phyloP scores from a whole-genome alignment of 2,113 vertebrate species.

The Synchiropus splendidus region DNA sequence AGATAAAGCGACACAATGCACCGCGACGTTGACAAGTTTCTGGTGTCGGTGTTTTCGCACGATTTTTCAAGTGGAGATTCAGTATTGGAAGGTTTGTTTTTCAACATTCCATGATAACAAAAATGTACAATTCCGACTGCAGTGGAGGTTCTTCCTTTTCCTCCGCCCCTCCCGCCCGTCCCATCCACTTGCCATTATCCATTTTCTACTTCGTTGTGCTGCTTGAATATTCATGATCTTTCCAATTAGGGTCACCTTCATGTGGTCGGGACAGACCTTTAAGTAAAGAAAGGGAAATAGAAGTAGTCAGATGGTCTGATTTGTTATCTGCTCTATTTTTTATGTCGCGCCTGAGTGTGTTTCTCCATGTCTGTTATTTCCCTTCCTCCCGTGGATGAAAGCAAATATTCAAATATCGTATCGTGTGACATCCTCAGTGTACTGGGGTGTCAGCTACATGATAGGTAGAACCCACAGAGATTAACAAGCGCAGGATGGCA shows the following conservation, averaged over 20 bases:
- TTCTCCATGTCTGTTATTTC: conserved; percentile 36
- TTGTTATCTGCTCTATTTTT: conserved; percentile 17
- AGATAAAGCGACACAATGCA: conserved; percentile 46
- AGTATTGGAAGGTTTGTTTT: too few relatives aligned
- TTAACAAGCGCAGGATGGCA: too few relatives aligned
- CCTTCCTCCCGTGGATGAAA: too few relatives aligned
- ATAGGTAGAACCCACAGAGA: too few relatives aligned
- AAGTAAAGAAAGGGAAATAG: conserved; percentile 21
- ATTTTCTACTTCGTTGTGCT: too few relatives aligned
- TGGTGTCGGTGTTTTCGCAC: conserved; percentile 1
- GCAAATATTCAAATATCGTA: too few relatives aligned
- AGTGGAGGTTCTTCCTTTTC: neutral
- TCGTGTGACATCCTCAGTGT: too few relatives aligned
- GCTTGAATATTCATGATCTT: conserved; percentile 59
- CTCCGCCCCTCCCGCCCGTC: too few relatives aligned
- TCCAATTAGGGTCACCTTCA: conserved; percentile 55
- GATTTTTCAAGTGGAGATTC: neutral
- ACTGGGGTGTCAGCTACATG: too few relatives aligned
- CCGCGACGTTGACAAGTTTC: conserved; percentile 47
- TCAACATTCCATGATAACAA: too few relatives aligned
- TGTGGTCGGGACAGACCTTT: conserved; percentile 37
- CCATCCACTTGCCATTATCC: too few relatives aligned
- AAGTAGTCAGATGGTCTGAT: conserved; percentile 33
- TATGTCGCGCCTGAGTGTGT: conserved; percentile 30
- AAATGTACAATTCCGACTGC: too few relatives aligned